These are phyloP conservation scores for Metridium senile DNA, from an alignment of 92 coral and sea anemone species.

Conservation along the genomic window DNA sequence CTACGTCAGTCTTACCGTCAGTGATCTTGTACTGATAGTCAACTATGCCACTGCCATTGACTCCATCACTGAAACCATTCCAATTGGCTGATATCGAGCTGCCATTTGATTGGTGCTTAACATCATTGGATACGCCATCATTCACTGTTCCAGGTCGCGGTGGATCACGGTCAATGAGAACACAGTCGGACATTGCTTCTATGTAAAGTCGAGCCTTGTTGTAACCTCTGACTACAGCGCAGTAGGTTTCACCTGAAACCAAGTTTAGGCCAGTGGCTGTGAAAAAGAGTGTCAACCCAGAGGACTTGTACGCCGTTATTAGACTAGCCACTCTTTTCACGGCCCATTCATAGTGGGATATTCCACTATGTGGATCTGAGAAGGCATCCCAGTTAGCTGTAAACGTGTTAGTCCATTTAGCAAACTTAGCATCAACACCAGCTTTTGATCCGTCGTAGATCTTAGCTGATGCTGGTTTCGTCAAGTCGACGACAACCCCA, in stretches of 20 bases:
- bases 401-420: constrained; percentile 82
- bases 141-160: constrained; percentile 85
- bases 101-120: constrained; percentile 77
- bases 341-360: constrained; percentile 72
- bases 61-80: constrained; percentile 85
- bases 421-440: constrained; percentile 59
- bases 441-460: constrained; percentile 71
- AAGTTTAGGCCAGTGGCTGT: constrained; percentile 65
- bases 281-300: constrained; percentile 54
- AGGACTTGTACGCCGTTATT: constrained; percentile 55
- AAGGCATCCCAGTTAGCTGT: constrained; percentile 81
- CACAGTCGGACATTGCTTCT: constrained; percentile 82
- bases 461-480: constrained; percentile 63
- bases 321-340: constrained; percentile 77
- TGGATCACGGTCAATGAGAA: constrained; percentile 86
- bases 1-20: constrained; percentile 49
- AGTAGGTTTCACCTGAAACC: constrained; percentile 74
- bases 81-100: constrained; percentile 72
- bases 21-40: constrained; percentile 80
- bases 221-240: constrained; percentile 85
- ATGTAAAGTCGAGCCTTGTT: constrained; percentile 80
- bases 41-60: constrained; percentile 87
- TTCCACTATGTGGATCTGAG: constrained; percentile 76
- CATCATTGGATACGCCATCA: constrained; percentile 76
- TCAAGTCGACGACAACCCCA: constrained; percentile 80